phyloP scores from a whole-genome alignment of 2,113 vertebrate genomes.

The Myiozetetes cayanensis region DNA sequence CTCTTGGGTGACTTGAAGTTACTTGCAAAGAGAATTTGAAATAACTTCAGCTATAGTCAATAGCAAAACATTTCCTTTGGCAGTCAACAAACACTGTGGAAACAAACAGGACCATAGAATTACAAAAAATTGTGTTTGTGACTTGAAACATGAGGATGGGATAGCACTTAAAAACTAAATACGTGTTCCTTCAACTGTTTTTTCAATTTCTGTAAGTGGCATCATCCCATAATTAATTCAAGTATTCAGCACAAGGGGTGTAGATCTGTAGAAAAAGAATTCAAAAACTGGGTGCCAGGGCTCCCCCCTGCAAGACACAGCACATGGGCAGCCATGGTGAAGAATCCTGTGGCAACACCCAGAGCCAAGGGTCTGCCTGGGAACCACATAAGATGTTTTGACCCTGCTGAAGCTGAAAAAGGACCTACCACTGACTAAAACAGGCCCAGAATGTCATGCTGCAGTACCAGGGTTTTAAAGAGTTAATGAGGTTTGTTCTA shows the following conservation, averaged over 20 bases:
- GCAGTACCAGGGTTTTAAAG: not conserved
- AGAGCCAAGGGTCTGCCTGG: not conserved
- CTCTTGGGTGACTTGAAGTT: constrained; percentile 3
- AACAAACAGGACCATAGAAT: not conserved
- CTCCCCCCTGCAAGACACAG: not conserved
- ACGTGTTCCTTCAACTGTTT: not conserved
- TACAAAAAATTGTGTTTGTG: not conserved
- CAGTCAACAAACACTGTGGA: not conserved
- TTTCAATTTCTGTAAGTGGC: not conserved
- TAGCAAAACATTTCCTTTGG: not conserved
- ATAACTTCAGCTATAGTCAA: not conserved
- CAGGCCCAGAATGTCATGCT: not conserved
- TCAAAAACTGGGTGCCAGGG: fast-evolving
- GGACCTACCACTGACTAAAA: not conserved
- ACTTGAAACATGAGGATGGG: fast-evolving
- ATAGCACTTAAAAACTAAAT: not conserved
- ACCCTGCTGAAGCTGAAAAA: not conserved
- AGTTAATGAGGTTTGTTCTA: not conserved
- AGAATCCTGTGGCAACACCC: fast-evolving
- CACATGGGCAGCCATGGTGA: fast-evolving
- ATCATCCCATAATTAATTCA: not conserved
- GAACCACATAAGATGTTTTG: not conserved
- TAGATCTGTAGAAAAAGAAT: not conserved
- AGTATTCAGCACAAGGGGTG: not conserved
- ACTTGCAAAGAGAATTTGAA: constrained; percentile 18